A percentile compares a stretch with the other conserved stretches of the same genome.
Evolutionary conservation across 2,113 vertebrate species (phyloP).

Genomic region (Melanotaenia duboulayi): DNA sequence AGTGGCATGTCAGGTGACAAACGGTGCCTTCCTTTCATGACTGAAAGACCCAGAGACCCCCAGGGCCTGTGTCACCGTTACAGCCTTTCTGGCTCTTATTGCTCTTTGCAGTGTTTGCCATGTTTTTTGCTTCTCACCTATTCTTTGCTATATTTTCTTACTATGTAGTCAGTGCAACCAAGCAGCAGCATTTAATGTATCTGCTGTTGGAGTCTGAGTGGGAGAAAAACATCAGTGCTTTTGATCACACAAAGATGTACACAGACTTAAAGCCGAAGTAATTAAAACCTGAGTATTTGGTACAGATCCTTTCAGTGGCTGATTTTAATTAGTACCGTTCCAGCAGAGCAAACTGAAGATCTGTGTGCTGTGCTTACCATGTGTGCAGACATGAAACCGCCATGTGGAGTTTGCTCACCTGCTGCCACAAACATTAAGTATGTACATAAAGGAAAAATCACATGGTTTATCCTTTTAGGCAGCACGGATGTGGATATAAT

Average conservation of each 20-base stretch:
- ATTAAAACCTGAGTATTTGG: too few relatives aligned
- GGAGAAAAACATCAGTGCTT: not conserved
- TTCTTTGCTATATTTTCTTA: not conserved
- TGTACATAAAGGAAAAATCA: not conserved
- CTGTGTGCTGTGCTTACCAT: too few relatives aligned
- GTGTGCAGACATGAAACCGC: too few relatives aligned
- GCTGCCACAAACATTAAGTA: not conserved
- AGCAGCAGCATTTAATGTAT: too few relatives aligned
- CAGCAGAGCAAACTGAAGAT: too few relatives aligned
- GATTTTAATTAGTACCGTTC: too few relatives aligned
- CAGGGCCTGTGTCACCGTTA: conserved; percentile 39
- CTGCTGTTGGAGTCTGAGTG: too few relatives aligned
- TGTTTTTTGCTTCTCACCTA: conserved; percentile 15
- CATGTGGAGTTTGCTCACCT: too few relatives aligned
- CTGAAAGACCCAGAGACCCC: conserved; percentile 22
- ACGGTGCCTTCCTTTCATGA: conserved; percentile 45
- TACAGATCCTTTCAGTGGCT: too few relatives aligned
- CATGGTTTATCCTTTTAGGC: not conserved
- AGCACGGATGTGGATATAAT: not conserved
- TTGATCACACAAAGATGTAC: not conserved
- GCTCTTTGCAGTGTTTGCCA: conserved; percentile 29
- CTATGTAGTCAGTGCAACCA: not conserved
- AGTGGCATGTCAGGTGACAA: conserved; percentile 72
- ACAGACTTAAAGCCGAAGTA: too few relatives aligned
- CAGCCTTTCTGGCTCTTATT: conserved; percentile 10